A percentile compares a stretch with the other conserved stretches of the same genome.
phyloP scores from a whole-genome alignment of 2,113 vertebrate genomes.

The Chinchilla lanigera region DNA sequence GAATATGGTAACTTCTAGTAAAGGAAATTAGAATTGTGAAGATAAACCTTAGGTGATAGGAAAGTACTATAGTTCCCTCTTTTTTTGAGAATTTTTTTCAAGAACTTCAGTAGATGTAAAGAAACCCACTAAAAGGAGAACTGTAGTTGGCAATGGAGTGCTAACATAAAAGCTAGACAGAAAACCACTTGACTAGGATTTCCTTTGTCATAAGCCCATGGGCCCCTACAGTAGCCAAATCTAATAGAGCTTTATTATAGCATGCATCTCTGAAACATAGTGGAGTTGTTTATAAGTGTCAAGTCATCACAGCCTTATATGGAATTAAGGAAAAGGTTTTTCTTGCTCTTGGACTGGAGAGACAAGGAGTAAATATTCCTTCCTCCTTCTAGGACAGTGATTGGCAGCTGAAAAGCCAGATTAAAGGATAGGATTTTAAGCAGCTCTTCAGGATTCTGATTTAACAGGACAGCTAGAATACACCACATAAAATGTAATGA shows the following conservation, averaged over 20 bases:
- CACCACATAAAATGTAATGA: neutral
- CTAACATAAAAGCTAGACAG: neutral
- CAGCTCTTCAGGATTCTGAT: neutral
- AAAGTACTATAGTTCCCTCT: neutral
- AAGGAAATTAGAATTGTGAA: slow-evolving; percentile 40
- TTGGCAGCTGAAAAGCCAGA: neutral
- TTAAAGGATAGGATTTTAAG: neutral
- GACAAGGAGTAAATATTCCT: neutral
- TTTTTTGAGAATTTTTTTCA: neutral
- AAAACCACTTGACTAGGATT: neutral
- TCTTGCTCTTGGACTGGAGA: neutral
- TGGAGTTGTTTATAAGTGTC: neutral
- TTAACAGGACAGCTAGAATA: slow-evolving; percentile 24
- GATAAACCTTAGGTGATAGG: neutral
- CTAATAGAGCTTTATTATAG: neutral
- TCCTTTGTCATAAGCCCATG: neutral
- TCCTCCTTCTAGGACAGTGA: neutral
- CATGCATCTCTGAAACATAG: neutral
- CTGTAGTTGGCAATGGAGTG: neutral
- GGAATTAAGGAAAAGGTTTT: neutral
- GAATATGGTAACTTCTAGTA: neutral
- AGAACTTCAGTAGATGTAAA: neutral
- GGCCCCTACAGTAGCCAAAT: neutral
- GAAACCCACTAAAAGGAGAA: neutral
- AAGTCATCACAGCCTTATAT: neutral